Base-by-base conservation (phyloP, 1,140 invertebrate species). In the Arion vulgaris region DNA sequence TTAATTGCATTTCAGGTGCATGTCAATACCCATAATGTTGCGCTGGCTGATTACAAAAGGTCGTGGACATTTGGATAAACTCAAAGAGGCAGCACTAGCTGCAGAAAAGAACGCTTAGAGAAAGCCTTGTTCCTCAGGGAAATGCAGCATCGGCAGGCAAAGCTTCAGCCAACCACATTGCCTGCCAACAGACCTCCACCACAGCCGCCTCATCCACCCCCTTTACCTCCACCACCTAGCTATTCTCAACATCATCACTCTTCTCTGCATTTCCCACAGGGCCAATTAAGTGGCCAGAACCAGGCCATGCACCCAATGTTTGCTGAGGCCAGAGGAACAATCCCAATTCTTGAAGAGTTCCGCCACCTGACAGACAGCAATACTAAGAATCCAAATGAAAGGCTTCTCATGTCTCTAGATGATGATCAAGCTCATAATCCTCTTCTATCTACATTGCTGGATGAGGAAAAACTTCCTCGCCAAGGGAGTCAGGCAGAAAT, bases 11-110 rank as follows among this genome's bases (percentile, higher is more conserved):
- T 91, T 32, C 88, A 94, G 96, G 85, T 97, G 95, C 86, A 94
- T 97, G 83, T 98, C 97, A 26, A 97, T 99, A 90, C 98, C 98
- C 5, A 94, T 98, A 32, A 97, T 97, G 4, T 94, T 96, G 93
- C 93, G 96, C 84, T 94, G 95, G 4, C 92, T 97, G 13, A 94
- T 96, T 11, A 94, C 94, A 83, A 95, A 94, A 83, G 92, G 91
- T n/a, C 88, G 84, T 15, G 85, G 82, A 51, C 86, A 90, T 71
- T 85, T 92, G 32, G 82, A 87, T 41, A 89, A 87, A 28, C 80
- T 86, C 39, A 84, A 81, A 41, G 86, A 82, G 41, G 85, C 82
- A 49, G 75, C 76, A 2, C 74, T 73, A 32, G 83, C 85, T 34
- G 68, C 77, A 19, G 80, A 81, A 66, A 77, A 38, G 53, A 71